Base-by-base conservation (phyloP, 1,140 invertebrate species). In the Drosophila teissieri region DNA sequence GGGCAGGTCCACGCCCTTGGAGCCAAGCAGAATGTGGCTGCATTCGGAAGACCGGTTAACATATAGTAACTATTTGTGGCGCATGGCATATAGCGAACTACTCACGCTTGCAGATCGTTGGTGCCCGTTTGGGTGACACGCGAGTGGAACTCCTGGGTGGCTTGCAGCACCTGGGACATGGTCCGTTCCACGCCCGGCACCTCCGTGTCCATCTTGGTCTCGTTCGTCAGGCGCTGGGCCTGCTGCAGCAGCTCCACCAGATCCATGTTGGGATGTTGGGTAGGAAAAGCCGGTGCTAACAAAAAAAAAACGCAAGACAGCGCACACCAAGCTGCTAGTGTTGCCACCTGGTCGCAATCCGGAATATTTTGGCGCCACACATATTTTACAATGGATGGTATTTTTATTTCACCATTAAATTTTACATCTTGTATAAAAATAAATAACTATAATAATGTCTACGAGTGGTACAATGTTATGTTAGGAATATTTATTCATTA, bases 31-130 rank as follows among this genome's bases (percentile, higher is more conserved):
- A n/a, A 99, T 94, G 80, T 98, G 97, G 0, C 97, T 98, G 91
- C 4, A 19, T 44, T 11, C 10, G 17, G 1, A 15, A 2, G 17
- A 44, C 11, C 3, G 17, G 36, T 11, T 11, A 19, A 10, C 3
- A 15, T 15, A n/a, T n/a, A n/a, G n/a, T n/a, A 17, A 15, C 6
- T 17, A 42, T 17, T 17, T 3, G 6, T 15, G 4, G 15, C 7
- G 2, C n/a, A 17, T 17, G n/a, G 8, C 15, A 1, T 15, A 7
- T 7, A 42, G 40, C 6, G 10, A 2, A 31, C 7, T 46, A 93
- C 96, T 95, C 95, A 98, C 97, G 98, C 98, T 94, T 98, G 97
- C 73, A 97, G 96, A 93, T 98, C 97, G 78, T 97, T 96, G 27
- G 96, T 95, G 37, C 96, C 95, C 55, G 95, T 95, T 91, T 96